Percentiles rank a stretch among this genome's conserved stretches.
phyloP scores from a whole-genome alignment of 2,888 invertebrate species.

The Pseudococcus viburni region DNA sequence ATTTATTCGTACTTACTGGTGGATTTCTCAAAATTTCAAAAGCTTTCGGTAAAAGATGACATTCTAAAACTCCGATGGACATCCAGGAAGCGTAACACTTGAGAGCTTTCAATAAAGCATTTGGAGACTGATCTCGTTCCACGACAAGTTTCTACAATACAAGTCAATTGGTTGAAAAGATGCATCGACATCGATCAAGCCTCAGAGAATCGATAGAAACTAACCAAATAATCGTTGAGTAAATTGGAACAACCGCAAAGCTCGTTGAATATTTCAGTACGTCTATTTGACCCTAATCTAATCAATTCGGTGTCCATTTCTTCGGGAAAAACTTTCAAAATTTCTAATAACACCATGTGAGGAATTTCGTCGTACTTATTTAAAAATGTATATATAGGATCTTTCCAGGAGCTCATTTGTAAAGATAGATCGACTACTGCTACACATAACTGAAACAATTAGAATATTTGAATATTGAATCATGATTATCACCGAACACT shows the following conservation, averaged over 20 bases:
- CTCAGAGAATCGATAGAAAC: background rate
- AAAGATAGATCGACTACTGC: slow-evolving; percentile 94
- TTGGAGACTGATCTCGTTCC: slow-evolving; percentile 36
- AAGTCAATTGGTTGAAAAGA: background rate
- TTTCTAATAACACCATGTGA: slow-evolving; percentile 87
- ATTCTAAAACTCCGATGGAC: slow-evolving; percentile 65
- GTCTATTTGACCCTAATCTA: slow-evolving; percentile 89
- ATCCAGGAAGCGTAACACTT: slow-evolving; percentile 68
- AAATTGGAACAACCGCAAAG: slow-evolving; percentile 82
- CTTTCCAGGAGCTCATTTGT: slow-evolving; percentile 94
- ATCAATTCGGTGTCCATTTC: slow-evolving; percentile 89
- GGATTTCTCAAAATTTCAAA: slow-evolving; percentile 66
- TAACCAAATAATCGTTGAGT: slow-evolving; percentile 83
- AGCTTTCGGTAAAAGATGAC: slow-evolving; percentile 65
- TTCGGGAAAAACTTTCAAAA: slow-evolving; percentile 94
- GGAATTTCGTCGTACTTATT: slow-evolving; percentile 78
- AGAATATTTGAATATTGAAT: slow-evolving; percentile 9
- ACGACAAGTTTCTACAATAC: slow-evolving; percentile 42
- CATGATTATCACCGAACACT: slow-evolving; percentile 42
- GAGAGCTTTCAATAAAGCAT: slow-evolving; percentile 62
- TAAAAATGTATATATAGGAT: slow-evolving; percentile 88
- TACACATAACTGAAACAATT: slow-evolving; percentile 79
- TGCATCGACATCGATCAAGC: background rate
- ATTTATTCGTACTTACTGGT: slow-evolving; percentile 42
- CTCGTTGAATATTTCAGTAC: slow-evolving; percentile 87